A percentile compares a stretch with the other conserved stretches of the same genome.
Evolutionary conservation across 2,888 invertebrate genomes (phyloP).

Genomic region (Elmis aenea): DNA sequence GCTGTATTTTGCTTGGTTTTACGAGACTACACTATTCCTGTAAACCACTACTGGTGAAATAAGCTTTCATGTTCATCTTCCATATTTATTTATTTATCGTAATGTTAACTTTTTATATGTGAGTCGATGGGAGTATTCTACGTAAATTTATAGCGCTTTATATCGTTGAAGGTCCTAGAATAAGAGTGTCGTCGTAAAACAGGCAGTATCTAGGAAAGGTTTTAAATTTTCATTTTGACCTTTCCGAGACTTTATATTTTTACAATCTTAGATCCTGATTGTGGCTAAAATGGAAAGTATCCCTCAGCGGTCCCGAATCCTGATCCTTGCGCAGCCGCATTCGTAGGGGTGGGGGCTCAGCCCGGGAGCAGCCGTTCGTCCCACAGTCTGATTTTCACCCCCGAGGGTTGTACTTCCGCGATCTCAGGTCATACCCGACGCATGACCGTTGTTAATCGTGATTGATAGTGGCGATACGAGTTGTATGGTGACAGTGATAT

Average conservation of each 20-base stretch:
- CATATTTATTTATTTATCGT: too few species aligned
- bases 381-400: conserved; percentile 40
- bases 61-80: too few species aligned
- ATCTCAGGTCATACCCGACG: conserved; percentile 20
- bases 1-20: too few species aligned
- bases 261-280: conserved; percentile 22
- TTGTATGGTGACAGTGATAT: conserved; percentile 17
- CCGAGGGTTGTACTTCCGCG: conserved; percentile 27
- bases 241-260: conserved; percentile 17
- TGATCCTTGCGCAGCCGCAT: conserved; percentile 33
- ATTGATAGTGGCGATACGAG: conserved; percentile 24
- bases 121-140: too few species aligned
- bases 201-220: conserved; percentile 4
- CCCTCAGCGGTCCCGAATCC: conserved; percentile 22
- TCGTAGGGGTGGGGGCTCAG: conserved; percentile 43
- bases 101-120: too few species aligned
- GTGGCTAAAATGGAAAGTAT: conserved; percentile 23
- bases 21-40: too few species aligned
- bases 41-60: too few species aligned
- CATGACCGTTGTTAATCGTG: conserved; percentile 22
- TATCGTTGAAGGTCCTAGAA: too few species aligned
- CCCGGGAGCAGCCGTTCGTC: conserved; percentile 46
- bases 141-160: too few species aligned
- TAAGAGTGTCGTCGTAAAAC: too few species aligned
- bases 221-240: conserved; percentile 11